Conservation (phyloP, 2,888 invertebrate species). For the Caenorhabditis sp. region DNA sequence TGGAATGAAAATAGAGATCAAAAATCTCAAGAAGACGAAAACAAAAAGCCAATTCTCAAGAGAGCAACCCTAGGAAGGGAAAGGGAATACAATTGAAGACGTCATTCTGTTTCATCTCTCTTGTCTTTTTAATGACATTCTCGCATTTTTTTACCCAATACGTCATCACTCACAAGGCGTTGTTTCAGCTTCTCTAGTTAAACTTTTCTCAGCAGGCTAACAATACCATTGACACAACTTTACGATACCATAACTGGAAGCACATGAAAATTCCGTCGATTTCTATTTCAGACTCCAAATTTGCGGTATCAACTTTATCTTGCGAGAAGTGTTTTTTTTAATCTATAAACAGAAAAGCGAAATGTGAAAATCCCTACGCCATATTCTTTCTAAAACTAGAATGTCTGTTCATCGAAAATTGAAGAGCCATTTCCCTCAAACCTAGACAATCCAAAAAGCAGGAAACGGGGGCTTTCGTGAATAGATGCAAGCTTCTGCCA, state of each 20-base stretch:
- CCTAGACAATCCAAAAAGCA: background rate
- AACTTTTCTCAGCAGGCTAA: no score
- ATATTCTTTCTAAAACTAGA: background rate
- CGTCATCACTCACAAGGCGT: background rate
- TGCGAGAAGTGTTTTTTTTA: no score
- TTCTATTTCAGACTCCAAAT: no score
- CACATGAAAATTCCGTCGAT: no score
- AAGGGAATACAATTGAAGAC: constrained; percentile 37
- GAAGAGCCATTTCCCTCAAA: background rate
- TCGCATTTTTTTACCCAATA: background rate
- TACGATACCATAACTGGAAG: no score
- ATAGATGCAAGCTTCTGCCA: constrained; percentile 17
- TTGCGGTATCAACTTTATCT: no score
- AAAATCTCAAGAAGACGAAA: background rate
- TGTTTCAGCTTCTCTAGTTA: no score
- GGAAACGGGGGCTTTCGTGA: background rate
- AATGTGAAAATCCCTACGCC: no score
- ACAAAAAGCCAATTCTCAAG: constrained; percentile 9
- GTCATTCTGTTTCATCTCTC: constrained; percentile 32
- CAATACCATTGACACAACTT: no score
- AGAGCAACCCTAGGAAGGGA: background rate
- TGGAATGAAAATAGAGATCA: background rate
- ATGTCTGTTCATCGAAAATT: background rate
- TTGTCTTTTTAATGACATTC: constrained; percentile 27
- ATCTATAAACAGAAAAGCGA: background rate